These are phyloP conservation scores for Bubalus kerabau DNA, from an alignment of 2,113 vertebrate genomes.

Conservation along the genomic window DNA sequence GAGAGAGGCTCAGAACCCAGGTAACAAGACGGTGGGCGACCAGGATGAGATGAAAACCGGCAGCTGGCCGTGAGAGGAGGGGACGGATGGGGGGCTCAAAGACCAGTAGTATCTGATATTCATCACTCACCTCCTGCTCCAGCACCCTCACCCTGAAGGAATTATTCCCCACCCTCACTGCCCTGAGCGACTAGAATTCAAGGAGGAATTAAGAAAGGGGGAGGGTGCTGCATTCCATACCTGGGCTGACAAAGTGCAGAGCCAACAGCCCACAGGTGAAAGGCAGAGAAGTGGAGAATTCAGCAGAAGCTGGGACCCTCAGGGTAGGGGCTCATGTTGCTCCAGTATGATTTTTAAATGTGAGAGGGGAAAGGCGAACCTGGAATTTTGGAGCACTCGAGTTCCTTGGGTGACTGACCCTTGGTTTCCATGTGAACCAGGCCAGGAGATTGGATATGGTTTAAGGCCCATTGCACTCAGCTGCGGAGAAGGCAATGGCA, in stretches of 20 bases:
- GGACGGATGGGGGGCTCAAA: not conserved
- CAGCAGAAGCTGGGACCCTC: no score
- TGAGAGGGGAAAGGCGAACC: not conserved
- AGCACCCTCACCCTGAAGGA: not conserved
- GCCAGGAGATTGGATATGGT: not conserved
- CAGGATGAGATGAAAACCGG: not conserved
- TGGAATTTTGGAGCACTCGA: not conserved
- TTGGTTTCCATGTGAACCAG: not conserved
- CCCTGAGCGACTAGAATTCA: not conserved
- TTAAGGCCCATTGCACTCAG: rapidly evolving
- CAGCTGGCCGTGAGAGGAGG: not conserved
- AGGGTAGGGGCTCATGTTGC: not conserved
- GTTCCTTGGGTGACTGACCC: not conserved
- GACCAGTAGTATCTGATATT: not conserved
- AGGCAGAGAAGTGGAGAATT: not conserved
- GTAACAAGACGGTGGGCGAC: rapidly evolving
- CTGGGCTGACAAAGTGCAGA: not conserved
- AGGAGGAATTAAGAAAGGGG: not conserved
- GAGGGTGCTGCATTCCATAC: not conserved
- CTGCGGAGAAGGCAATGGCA: no score
- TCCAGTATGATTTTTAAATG: not conserved
- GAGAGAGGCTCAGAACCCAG: not conserved
- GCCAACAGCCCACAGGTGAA: not conserved
- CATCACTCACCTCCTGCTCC: not conserved
- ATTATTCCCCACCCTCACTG: not conserved